These are phyloP conservation scores for Pseudochromis fuscus DNA, from an alignment of 2,797 vertebrate genomes.

Conservation along the genomic window DNA sequence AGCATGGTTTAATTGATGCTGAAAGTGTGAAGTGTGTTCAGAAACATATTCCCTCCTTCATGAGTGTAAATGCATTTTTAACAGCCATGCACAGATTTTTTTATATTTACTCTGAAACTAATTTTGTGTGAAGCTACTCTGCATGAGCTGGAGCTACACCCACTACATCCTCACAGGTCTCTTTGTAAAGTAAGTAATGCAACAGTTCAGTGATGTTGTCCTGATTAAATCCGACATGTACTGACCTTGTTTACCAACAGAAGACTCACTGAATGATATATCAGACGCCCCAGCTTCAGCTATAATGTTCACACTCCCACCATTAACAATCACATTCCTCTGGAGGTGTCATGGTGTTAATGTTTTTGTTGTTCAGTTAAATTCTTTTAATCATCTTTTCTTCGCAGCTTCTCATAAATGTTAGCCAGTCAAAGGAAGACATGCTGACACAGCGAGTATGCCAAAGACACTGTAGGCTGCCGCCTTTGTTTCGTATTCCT, in stretches of 20 bases:
- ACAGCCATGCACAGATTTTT: too few species aligned
- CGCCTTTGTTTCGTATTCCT: background rate
- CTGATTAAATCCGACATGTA: background rate
- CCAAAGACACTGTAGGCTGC: background rate
- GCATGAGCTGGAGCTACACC: background rate
- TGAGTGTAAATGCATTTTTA: rapidly evolving
- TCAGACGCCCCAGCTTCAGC: background rate
- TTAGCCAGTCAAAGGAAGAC: background rate
- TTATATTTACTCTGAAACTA: background rate
- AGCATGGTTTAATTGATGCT: background rate
- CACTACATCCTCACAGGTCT: background rate
- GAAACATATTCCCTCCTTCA: slow-evolving; percentile 4
- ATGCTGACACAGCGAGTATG: background rate
- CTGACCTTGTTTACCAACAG: background rate
- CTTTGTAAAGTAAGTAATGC: too few species aligned
- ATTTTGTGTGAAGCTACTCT: background rate
- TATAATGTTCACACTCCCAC: background rate
- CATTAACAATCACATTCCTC: background rate
- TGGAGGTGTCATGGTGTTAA: slow-evolving; percentile 23
- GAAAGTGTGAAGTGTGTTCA: background rate
- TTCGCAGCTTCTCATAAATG: slow-evolving; percentile 16
- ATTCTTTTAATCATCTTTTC: slow-evolving; percentile 29
- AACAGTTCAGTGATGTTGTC: background rate
- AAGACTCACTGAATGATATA: background rate
- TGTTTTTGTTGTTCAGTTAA: background rate